Conservation (phyloP, 2,888 invertebrate species). For the Zele albiditarsus region DNA sequence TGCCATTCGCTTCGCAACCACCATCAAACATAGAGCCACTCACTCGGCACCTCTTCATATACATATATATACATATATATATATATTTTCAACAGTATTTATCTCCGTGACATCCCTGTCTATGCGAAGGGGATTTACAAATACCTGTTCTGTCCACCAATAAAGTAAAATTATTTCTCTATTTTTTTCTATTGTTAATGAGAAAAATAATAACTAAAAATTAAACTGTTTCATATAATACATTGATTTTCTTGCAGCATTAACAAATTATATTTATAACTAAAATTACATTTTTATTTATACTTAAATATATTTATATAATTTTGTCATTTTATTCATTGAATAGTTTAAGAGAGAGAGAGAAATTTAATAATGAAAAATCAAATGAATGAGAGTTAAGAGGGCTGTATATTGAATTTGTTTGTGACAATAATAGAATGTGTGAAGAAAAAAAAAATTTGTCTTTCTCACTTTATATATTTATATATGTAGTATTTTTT, state of each 20-base stretch:
- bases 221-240: neutral
- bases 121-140: conserved; percentile 17
- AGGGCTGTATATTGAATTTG: neutral
- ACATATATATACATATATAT: conserved; percentile 30
- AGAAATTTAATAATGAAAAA: neutral
- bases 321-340: no score
- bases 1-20: conserved; percentile 45
- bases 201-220: neutral
- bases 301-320: neutral
- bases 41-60: conserved; percentile 33
- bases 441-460: neutral
- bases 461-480: neutral
- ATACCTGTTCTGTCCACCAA: conserved; percentile 23
- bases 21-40: conserved; percentile 41
- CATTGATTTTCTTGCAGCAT: neutral
- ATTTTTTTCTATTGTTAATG: neutral
- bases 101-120: conserved; percentile 37
- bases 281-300: neutral
- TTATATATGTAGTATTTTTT: neutral
- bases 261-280: no score
- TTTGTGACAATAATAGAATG: conserved; percentile 50
- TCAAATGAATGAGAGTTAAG: neutral
- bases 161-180: neutral
- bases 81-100: conserved; percentile 43
- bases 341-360: neutral